Conservation (phyloP, 1,140 invertebrate genomes). For the Lordiphosa clarofinis region DNA sequence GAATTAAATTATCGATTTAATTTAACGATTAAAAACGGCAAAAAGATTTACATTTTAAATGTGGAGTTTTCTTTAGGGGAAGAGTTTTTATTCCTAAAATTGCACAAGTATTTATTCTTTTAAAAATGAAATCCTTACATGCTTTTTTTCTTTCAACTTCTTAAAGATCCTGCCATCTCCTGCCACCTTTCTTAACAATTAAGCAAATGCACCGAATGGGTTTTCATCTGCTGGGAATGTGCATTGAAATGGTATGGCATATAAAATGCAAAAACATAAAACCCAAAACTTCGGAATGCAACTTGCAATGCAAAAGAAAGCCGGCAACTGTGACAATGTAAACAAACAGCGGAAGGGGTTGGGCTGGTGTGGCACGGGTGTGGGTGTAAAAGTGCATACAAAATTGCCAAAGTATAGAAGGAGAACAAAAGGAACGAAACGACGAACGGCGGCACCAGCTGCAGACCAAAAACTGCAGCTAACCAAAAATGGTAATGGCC, state of each 20-base stretch:
- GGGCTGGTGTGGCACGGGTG: neutral
- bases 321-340: constrained; percentile 73
- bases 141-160: neutral
- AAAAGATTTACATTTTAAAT: no score
- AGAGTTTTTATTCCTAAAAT: no score
- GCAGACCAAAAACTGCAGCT: constrained; percentile 51
- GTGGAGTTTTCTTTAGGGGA: no score
- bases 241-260: constrained; percentile 34
- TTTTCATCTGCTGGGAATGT: constrained; percentile 13
- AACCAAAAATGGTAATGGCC: constrained; percentile 70
- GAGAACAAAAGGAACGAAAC: constrained; percentile 63
- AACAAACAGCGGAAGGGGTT: constrained; percentile 56
- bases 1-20: no score
- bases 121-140: no score
- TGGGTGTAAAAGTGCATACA: constrained; percentile 66
- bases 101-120: no score
- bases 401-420: constrained; percentile 63
- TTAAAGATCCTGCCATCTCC: neutral
- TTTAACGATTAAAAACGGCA: no score
- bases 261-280: constrained; percentile 75
- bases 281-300: constrained; percentile 64
- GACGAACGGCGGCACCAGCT: constrained; percentile 31
- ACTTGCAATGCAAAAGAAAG: constrained; percentile 52
- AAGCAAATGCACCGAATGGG: constrained; percentile 53
- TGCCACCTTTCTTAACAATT: constrained; percentile 47